A percentile compares a stretch with the other conserved stretches of the same genome.
Evolutionary conservation across 2,797 vertebrate species (phyloP).

Genomic region (Trachops cirrhosus): DNA sequence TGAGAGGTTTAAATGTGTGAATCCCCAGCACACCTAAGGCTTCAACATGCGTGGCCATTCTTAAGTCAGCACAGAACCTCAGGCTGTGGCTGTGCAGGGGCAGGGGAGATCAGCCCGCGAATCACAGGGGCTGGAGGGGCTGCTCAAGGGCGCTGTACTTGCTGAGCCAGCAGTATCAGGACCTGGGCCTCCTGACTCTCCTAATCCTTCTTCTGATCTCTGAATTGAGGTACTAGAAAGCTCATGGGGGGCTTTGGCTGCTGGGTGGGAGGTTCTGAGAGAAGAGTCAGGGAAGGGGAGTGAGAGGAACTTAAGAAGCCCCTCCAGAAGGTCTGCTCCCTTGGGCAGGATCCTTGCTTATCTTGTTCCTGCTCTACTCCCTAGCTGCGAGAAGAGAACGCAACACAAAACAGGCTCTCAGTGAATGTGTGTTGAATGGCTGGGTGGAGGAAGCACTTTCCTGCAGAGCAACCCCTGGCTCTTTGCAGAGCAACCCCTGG

Average conservation of each 20-base stretch:
- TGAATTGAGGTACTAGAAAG: not conserved
- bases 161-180: not conserved
- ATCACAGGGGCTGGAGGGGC: not conserved
- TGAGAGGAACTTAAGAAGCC: not conserved
- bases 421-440: not conserved
- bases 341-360: not conserved
- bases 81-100: not conserved
- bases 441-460: not conserved
- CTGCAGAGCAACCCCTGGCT: not conserved
- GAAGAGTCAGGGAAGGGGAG: not conserved
- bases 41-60: not conserved
- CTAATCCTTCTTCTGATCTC: not conserved
- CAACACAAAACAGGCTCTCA: not conserved
- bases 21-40: not conserved
- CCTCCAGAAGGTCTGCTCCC: not conserved
- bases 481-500: not conserved
- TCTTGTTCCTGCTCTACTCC: not conserved
- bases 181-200: fast-evolving
- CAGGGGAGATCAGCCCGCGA: not conserved
- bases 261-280: not conserved
- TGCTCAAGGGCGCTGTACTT: not conserved
- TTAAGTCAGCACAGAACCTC: not conserved
- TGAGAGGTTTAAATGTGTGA: not conserved
- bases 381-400: not conserved
- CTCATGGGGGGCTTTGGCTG: not conserved